Evolutionary conservation across 2,113 vertebrate genomes (phyloP), one percentile per base, ranked within the genome.

Genomic region (Salvelinus namaycush): DNA sequence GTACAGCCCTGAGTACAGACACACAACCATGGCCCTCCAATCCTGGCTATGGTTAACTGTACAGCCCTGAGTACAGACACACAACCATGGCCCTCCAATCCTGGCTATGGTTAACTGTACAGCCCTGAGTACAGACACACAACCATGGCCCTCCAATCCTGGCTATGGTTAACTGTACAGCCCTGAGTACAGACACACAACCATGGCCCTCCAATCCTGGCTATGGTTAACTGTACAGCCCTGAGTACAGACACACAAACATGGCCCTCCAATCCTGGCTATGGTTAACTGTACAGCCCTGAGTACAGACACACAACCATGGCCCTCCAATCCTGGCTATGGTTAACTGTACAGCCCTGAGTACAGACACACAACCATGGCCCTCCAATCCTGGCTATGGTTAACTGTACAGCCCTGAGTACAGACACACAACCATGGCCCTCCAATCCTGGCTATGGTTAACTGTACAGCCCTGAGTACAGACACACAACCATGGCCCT

Each of bases 191-290:
- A n/a, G 34, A 54, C 48, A 68, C 74, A 62, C 44, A 51, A 44
- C 5, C 39, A 29, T n/a, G 22, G 18, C 64, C 4, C 64, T 27
- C 64, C 5, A 13, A 12, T 11, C 22, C 62, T 65, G 24, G 24
- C n/a, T 26, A 65, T 13, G 62, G 62, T 24, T 27, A 65, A 65
- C 62, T 20, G 20, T 59, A 20, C 8, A 59, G 57, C 20, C 14
- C 57, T 59, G 57, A 16, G 57, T 59, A 62, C 57, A 70, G 51
- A 73, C 81, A 72, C 81, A 73, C 77, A 79, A 79, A 88, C 69
- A 70, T 18, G 48, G 65, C 62, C 24, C 24, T 12, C 62, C 2
- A 6, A 14, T 13, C 26, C 26, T 66, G 26, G n/a, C n/a, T n/a
- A n/a, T n/a, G n/a, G n/a, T n/a, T n/a, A n/a, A n/a, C n/a, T n/a